These are phyloP conservation scores for Gastrophryne carolinensis DNA, from an alignment of 2,797 vertebrate genomes.

Conservation along the genomic window DNA sequence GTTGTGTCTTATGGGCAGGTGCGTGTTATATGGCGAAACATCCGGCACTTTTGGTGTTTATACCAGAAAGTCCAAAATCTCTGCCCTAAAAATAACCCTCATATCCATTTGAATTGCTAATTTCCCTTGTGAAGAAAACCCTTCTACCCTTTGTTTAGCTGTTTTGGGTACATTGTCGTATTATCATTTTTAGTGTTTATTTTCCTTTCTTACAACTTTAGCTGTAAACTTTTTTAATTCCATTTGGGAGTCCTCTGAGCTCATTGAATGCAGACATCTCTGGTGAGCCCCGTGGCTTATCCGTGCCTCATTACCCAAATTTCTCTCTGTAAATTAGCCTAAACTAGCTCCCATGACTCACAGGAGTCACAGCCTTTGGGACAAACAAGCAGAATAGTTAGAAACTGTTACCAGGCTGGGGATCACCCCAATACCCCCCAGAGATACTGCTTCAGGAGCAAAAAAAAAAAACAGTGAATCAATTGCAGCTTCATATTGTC, in stretches of 20 bases:
- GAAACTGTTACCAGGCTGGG: constrained; percentile 75
- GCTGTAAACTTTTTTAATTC: neutral
- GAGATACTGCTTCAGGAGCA: neutral
- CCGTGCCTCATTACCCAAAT: constrained; percentile 18
- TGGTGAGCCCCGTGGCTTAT: neutral
- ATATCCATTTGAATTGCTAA: too few relatives aligned
- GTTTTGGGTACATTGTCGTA: too few relatives aligned
- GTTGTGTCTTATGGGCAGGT: too few relatives aligned
- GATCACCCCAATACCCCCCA: neutral
- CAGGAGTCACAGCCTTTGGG: constrained; percentile 74
- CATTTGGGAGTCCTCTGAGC: neutral
- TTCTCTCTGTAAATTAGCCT: constrained; percentile 29
- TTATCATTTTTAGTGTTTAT: neutral
- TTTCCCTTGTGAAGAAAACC: too few relatives aligned
- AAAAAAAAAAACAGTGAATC: constrained; percentile 2
- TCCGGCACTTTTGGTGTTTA: too few relatives aligned
- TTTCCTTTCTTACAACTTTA: neutral
- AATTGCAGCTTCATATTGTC: neutral
- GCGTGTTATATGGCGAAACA: too few relatives aligned
- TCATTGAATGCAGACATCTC: neutral
- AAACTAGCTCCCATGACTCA: constrained; percentile 72
- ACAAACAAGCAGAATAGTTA: constrained; percentile 78
- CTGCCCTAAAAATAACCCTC: too few relatives aligned
- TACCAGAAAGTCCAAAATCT: too few relatives aligned
- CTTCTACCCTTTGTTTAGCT: too few relatives aligned